Conservation (phyloP, 2,797 vertebrate species). For the Mormyrops boulengeri region DNA sequence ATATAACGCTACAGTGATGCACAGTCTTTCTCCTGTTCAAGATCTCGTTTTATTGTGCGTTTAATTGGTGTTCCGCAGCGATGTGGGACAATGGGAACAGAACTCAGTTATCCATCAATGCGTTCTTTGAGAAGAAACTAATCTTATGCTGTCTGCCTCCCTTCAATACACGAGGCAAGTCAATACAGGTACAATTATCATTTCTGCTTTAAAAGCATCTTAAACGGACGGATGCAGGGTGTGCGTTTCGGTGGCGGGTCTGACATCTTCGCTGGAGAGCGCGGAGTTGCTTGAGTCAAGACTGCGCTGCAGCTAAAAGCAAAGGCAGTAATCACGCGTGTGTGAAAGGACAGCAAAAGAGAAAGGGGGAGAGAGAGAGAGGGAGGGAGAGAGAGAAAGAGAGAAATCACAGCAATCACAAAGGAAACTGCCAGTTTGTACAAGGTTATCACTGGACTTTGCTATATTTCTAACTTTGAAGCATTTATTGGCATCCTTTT, state of each 20-base stretch:
- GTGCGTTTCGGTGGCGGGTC: not conserved
- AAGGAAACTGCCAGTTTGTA: slow-evolving; percentile 17
- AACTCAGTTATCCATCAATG: not conserved
- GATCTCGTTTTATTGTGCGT: not conserved
- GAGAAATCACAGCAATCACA: slow-evolving; percentile 9
- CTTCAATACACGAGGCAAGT: not conserved
- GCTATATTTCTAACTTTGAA: not conserved
- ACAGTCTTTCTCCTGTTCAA: not conserved
- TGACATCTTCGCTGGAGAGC: not conserved
- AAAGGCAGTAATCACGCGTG: slow-evolving; percentile 18
- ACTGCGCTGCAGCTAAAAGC: slow-evolving; percentile 22
- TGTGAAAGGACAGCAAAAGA: slow-evolving; percentile 6
- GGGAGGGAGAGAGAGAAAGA: not conserved
- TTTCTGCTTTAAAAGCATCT: slow-evolving; percentile 27
- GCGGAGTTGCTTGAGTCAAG: slow-evolving; percentile 21
- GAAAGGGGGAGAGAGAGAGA: not conserved
- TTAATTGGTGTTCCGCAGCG: not conserved
- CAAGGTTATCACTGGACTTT: slow-evolving; percentile 1
- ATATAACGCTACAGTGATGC: not conserved
- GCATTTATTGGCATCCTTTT: not conserved
- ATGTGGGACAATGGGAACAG: not conserved
- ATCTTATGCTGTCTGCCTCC: slow-evolving; percentile 7
- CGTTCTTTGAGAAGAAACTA: slow-evolving; percentile 6
- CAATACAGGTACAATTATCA: not conserved
- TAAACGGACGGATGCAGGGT: slow-evolving; percentile 16